Conservation (phyloP, 1,140 invertebrate species). For the Phymorhynchus buccinoides region DNA sequence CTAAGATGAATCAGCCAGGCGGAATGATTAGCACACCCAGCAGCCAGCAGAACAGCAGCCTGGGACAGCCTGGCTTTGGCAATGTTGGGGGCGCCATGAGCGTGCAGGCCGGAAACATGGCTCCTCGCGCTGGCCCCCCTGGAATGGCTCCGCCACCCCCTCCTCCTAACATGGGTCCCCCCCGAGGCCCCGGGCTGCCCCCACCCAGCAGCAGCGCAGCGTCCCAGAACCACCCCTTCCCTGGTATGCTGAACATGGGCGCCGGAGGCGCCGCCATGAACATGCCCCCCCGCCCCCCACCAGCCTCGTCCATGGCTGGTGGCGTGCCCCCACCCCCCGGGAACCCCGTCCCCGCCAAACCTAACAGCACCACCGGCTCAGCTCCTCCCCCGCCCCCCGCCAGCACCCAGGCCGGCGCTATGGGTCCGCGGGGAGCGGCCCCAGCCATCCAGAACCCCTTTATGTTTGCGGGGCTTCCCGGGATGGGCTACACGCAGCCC, state of each 20-base stretch:
- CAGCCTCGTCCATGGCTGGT: background rate
- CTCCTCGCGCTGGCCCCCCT: background rate
- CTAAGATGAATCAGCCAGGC: background rate
- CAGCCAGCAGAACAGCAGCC: background rate
- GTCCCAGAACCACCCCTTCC: background rate
- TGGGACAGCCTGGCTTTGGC: background rate
- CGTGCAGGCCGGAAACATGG: background rate
- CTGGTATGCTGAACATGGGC: background rate
- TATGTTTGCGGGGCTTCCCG: background rate
- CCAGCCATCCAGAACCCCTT: background rate
- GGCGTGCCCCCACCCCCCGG: background rate
- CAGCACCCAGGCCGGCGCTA: background rate
- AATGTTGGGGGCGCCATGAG: background rate
- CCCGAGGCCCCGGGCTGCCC: background rate
- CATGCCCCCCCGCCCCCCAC: background rate
- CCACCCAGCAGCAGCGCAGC: background rate
- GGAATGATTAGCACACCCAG: background rate
- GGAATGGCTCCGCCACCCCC: background rate
- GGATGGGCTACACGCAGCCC: conserved; percentile 1
- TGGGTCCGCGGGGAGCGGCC: background rate
- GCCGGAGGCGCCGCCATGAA: background rate
- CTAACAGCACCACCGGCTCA: background rate
- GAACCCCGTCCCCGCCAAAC: background rate
- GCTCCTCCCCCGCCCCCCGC: conserved; percentile 1
- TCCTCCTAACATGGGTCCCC: background rate